These are phyloP conservation scores for Tiliacea aurago DNA, from an alignment of 2,888 invertebrate genomes.

Conservation along the genomic window DNA sequence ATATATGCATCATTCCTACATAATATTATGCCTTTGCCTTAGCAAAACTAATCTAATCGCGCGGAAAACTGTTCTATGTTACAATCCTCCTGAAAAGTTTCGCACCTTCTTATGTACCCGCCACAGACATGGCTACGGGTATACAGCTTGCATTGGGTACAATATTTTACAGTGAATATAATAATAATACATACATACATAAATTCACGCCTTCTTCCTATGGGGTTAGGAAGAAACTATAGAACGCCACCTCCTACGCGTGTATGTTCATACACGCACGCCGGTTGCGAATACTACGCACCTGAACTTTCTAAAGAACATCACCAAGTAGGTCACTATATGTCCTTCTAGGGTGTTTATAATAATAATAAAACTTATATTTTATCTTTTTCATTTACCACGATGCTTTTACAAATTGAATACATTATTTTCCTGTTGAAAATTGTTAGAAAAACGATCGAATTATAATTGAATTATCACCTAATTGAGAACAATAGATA, in stretches of 20 bases:
- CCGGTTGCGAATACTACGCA: no score
- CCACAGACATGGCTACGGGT: not conserved
- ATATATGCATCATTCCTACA: constrained; percentile 20
- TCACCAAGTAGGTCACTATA: no score
- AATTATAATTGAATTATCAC: constrained; percentile 67
- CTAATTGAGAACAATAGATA: constrained; percentile 65
- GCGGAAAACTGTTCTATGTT: not conserved
- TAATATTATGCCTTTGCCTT: constrained; percentile 3
- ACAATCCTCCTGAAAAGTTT: not conserved
- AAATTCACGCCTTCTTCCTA: no score
- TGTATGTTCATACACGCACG: no score
- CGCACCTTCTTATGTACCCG: not conserved
- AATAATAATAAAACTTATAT: not conserved
- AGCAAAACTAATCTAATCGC: not conserved
- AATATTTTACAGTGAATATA: not conserved
- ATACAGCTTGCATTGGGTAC: not conserved
- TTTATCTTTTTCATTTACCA: not conserved
- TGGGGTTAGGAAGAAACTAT: no score
- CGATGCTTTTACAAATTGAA: constrained; percentile 14
- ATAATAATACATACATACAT: not conserved
- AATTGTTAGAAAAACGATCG: constrained; percentile 46
- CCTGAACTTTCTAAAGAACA: no score
- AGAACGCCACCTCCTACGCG: no score
- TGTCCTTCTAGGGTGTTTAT: no score
- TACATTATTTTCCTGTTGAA: constrained; percentile 26